Conservation (phyloP, 2,797 vertebrate genomes). For the Phataginus tricuspis region DNA sequence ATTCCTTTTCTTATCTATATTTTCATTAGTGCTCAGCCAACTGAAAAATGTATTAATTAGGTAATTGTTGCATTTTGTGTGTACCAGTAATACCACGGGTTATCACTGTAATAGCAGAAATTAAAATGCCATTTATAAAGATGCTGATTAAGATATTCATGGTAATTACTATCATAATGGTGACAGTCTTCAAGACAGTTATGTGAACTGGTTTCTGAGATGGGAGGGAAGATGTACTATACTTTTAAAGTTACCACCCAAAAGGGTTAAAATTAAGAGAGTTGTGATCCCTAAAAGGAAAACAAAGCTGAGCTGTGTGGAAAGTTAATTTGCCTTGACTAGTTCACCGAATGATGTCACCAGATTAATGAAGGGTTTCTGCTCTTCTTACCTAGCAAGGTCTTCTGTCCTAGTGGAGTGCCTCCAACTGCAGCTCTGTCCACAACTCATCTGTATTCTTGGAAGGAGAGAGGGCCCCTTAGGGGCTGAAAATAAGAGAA, state of each 20-base stretch:
- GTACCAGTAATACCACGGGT: not conserved
- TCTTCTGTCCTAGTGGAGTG: not conserved
- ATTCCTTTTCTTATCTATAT: not conserved
- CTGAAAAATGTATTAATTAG: not conserved
- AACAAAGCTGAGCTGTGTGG: not conserved
- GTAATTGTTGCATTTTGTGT: not conserved
- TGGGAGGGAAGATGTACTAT: not conserved
- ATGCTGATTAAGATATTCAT: constrained; percentile 14
- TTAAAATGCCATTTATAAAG: constrained; percentile 48
- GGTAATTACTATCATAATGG: not conserved
- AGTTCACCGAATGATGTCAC: not conserved
- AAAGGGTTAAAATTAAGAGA: not conserved
- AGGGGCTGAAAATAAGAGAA: not conserved
- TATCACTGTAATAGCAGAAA: constrained; percentile 31
- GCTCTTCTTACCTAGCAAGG: not conserved
- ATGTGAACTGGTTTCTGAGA: not conserved
- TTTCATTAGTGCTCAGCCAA: not conserved
- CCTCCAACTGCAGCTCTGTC: not conserved
- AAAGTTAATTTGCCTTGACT: constrained; percentile 35
- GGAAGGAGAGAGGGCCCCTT: not conserved
- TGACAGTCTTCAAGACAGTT: not conserved
- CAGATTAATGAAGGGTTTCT: not conserved
- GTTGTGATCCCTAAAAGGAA: not conserved
- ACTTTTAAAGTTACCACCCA: not conserved
- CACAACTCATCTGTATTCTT: not conserved